Evolutionary conservation across 2,888 invertebrate species (phyloP), one percentile per base, ranked within the genome.

Genomic region (Phaedon cochleariae): DNA sequence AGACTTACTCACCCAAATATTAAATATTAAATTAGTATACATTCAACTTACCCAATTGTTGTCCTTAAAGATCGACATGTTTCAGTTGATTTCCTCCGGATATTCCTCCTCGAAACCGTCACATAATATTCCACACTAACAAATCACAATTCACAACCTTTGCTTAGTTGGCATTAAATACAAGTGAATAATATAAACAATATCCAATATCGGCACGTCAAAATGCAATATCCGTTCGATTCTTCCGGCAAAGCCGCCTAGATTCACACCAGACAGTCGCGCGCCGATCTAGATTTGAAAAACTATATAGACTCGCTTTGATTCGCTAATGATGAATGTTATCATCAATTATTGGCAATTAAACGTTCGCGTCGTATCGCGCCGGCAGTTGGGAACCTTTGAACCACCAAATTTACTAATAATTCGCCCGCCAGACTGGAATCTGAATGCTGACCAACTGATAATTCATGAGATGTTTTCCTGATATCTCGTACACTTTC

Each of bases 31-130:
- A 7, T 5, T 26, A 26, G 7, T 7, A 26, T 5, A 5, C 4
- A 26, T 26, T 5, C 7, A 1, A 61, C 61, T 52, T 26, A 61
- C 61, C 61, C 51, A 51, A 18, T 61, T 61, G 22, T 61, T 61
- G 46, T 61, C 61, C 53, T 61, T 61, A 26, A 61, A 61, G 4
- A 61, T 61, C 31, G 61, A 61, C 61, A 61, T 61, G 9, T 26
- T 59, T 22, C 41, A 15, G n/a, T n/a, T 6, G 20, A 15, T 20
- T 34, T 53, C 37, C 41, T n/a, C 51, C n/a, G n/a, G 22, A 53
- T 12, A 53, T 22, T 12, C 53, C 46, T 20, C n/a, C 26, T 7
- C 2, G 22, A 45, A 55, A 45, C 57, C 15, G 45, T 22, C 57
- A 57, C 41, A 41, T 41, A 41, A 12, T 57, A 22, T 45, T 17